Conservation (phyloP, 2,888 invertebrate species). For the Eilema caniola region DNA sequence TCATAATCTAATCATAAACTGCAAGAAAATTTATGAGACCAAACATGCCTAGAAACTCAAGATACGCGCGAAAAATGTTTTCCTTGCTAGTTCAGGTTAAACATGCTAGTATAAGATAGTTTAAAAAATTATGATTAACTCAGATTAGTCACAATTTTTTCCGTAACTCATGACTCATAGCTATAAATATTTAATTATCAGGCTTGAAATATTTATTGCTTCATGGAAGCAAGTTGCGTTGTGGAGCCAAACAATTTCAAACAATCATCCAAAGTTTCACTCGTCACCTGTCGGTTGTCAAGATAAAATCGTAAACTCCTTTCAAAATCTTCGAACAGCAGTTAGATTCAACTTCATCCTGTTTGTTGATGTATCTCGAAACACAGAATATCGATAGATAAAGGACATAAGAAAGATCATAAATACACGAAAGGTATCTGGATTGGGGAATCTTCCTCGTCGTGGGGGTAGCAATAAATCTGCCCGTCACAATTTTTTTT, state of each 20-base stretch:
- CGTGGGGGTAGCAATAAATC: no score
- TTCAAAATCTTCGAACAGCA: conserved; percentile 52
- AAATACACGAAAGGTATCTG: not conserved
- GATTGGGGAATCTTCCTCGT: no score
- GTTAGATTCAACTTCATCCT: conserved; percentile 57
- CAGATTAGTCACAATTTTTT: no score
- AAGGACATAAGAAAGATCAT: not conserved
- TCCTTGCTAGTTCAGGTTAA: not conserved
- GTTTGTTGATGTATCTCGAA: not conserved
- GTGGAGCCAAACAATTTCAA: conserved; percentile 50
- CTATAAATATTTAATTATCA: not conserved
- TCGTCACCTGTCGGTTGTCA: conserved; percentile 53
- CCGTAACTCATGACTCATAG: not conserved
- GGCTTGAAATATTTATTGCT: not conserved
- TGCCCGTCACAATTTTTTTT: no score
- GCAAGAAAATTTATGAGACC: not conserved
- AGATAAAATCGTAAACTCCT: conserved; percentile 57
- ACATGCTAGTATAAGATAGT: not conserved
- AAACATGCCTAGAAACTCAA: not conserved
- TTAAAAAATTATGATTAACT: no score
- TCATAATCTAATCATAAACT: not conserved
- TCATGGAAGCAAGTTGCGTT: conserved; percentile 28
- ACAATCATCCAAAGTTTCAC: conserved; percentile 58
- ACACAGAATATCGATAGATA: not conserved
- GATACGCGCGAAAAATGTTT: no score